These are phyloP conservation scores for Amphimallon solstitiale DNA, from an alignment of 2,888 invertebrate species.

Conservation along the genomic window DNA sequence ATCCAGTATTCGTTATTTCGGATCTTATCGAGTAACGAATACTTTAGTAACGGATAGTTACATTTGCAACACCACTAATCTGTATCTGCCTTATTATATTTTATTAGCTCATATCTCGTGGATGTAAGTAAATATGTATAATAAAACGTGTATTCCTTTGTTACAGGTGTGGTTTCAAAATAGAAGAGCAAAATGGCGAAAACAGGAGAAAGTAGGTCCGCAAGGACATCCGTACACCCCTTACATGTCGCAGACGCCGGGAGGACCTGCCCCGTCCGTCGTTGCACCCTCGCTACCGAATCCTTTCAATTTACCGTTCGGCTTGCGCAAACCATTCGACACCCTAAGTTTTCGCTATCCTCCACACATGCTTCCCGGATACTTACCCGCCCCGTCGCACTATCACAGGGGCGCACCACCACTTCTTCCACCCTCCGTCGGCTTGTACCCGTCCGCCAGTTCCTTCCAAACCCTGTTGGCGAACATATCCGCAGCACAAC, in stretches of 20 bases:
- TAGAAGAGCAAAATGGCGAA: conserved; percentile 91
- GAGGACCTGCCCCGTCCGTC: conserved; percentile 72
- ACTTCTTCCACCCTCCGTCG: conserved; percentile 72
- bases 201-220: conserved; percentile 92
- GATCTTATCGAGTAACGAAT: too few relatives aligned
- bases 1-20: too few relatives aligned
- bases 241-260: conserved; percentile 75
- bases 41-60: too few relatives aligned
- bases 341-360: conserved; percentile 79
- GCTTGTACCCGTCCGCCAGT: conserved; percentile 69
- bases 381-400: conserved; percentile 66
- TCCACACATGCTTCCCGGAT: conserved; percentile 69
- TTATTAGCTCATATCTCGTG: too few relatives aligned
- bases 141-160: conserved; percentile 13
- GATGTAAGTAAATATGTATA: too few relatives aligned
- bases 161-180: conserved; percentile 95
- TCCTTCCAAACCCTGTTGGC: conserved; percentile 89
- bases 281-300: conserved; percentile 81
- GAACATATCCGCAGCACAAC: conserved; percentile 75
- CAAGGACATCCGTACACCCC: conserved; percentile 92
- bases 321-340: conserved; percentile 79
- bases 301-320: conserved; percentile 84
- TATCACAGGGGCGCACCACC: conserved; percentile 70
- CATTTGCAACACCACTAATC: too few relatives aligned
- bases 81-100: too few relatives aligned